Evolutionary conservation across 2,888 invertebrate genomes (phyloP), one percentile per base, ranked within the genome.

Genomic region (Papilio protenor): DNA sequence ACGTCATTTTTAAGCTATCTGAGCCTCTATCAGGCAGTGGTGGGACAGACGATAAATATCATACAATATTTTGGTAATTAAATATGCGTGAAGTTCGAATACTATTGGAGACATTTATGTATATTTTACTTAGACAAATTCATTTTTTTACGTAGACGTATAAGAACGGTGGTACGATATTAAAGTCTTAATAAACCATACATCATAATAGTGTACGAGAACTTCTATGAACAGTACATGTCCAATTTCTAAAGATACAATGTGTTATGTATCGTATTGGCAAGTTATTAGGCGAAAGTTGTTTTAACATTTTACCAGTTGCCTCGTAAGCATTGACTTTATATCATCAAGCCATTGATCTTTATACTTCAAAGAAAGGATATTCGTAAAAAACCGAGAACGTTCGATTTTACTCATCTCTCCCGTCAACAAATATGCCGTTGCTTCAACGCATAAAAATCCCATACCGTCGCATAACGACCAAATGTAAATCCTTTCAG

Each of bases 391-490:
- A 77, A 95, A 92, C 40, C 84, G 84, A 5, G 91, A 88, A 57
- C 96, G 90, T 55, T 95, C 91, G 0, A 85, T 81, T 70, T 95
- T 94, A 27, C 87, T 83, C 90, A 96, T 95, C 77, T 93, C 89
- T 0, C 93, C 95, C 0, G 95, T 95, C 47, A 96, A 84, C 72
- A 96, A 91, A 85, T 94, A 96, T 2, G 96, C 96, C 1, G 96
- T 94, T 45, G 95, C 91, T 87, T 96, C 96, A 4, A 96, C 94
- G 82, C 96, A 94, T 27, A 96, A 87, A 81, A 96, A 94, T 66
- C 96, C 95, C 87, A 96, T 96, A 0, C 95, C 95, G n/a, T 96
- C 96, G 83, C 94, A 94, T 73, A 96, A 83, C 1, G 96, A 96
- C 96, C 96, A 96, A 40, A 94, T 91, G 83, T 96, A 96, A 82